phyloP scores from a whole-genome alignment of 2,888 invertebrate genomes.

The Magallana nippona region DNA sequence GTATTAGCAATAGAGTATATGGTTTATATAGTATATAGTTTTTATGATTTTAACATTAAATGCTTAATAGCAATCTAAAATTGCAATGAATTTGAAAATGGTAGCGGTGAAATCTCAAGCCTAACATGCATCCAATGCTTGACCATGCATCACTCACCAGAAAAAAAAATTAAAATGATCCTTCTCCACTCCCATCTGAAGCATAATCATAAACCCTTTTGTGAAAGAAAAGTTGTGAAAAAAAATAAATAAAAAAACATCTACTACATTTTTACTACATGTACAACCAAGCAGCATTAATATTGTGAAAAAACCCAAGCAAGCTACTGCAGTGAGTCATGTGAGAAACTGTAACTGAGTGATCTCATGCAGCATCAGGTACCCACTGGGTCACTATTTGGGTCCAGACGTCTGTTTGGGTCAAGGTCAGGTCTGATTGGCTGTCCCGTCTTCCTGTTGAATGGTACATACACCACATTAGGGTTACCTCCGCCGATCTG shows the following conservation, averaged over 20 bases:
- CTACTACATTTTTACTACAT: not conserved
- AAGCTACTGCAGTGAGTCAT: conserved; percentile 24
- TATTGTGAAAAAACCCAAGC: conserved; percentile 13
- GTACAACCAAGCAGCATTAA: not conserved
- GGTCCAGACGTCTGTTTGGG: not conserved
- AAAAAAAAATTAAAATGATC: not conserved
- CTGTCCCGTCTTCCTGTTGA: conserved; percentile 37
- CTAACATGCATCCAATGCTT: not conserved
- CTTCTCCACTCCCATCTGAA: not conserved
- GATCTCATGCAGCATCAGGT: conserved; percentile 27
- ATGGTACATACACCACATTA: conserved; percentile 36
- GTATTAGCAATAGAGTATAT: not conserved
- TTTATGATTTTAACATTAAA: too few species aligned
- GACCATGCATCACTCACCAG: conserved; percentile 2
- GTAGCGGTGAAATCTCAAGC: too few species aligned
- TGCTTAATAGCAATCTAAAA: too few species aligned
- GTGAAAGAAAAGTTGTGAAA: not conserved
- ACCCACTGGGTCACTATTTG: not conserved
- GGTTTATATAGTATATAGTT: too few species aligned
- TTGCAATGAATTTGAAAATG: too few species aligned
- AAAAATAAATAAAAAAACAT: not conserved
- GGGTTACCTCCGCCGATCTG: not conserved
- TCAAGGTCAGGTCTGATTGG: not conserved
- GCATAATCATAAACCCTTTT: not conserved
- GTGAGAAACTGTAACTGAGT: not conserved